These are phyloP conservation scores for Drosophila gunungcola DNA, from an alignment of 1,140 invertebrate species.

Conservation along the genomic window DNA sequence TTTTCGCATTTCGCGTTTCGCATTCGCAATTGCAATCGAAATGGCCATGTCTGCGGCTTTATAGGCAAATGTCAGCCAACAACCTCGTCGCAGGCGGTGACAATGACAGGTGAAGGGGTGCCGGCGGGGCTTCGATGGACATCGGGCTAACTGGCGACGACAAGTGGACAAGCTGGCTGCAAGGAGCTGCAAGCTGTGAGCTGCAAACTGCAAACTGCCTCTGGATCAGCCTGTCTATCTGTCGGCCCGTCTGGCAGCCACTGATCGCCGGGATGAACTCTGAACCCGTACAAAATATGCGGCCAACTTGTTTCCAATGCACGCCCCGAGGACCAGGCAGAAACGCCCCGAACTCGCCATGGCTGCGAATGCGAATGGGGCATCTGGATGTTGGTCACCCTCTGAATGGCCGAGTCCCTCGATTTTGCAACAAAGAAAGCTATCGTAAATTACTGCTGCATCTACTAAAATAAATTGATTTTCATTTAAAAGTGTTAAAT, in stretches of 20 bases:
- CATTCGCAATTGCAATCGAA: conserved; percentile 30
- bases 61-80: conserved; percentile 77
- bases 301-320: conserved; percentile 78
- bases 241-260: conserved; percentile 37
- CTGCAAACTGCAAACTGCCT: conserved; percentile 11
- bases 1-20: conserved; percentile 35
- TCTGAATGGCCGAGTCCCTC: not conserved
- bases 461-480: no score
- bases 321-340: conserved; percentile 63
- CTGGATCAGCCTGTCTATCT: conserved; percentile 51
- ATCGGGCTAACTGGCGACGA: conserved; percentile 70
- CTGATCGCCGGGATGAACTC: conserved; percentile 64
- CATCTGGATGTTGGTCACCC: conserved; percentile 40
- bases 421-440: not conserved
- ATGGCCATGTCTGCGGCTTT: conserved; percentile 59
- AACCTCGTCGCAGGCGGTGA: conserved; percentile 69
- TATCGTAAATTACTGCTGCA: no score
- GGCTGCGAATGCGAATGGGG: conserved; percentile 25
- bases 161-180: conserved; percentile 68
- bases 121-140: conserved; percentile 21
- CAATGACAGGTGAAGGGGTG: conserved; percentile 64
- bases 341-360: conserved; percentile 70
- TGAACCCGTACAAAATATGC: conserved; percentile 79
- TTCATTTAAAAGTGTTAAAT: no score
- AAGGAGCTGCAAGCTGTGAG: conserved; percentile 12